These are phyloP conservation scores for Epizoanthus rinbou DNA, from an alignment of 92 coral and sea anemone species.

Conservation along the genomic window DNA sequence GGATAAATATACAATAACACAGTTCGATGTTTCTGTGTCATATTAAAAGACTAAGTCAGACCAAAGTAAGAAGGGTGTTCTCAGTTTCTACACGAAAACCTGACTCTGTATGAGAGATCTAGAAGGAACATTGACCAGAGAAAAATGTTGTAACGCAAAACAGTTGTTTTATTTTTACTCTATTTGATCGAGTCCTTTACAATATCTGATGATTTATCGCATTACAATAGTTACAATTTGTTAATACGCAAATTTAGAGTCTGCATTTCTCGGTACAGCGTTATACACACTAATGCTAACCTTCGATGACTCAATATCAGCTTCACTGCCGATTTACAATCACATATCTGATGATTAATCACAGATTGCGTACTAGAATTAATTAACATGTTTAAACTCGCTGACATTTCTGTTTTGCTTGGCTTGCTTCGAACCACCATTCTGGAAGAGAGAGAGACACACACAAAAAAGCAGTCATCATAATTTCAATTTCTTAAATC, in stretches of 20 bases:
- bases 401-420: slow-evolving; percentile 1
- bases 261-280: slow-evolving; percentile 5
- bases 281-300: slow-evolving; percentile 5
- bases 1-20: too few species aligned
- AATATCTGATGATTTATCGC: slow-evolving; percentile 14
- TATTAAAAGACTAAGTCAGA: slow-evolving; percentile 4
- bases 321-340: too few species aligned
- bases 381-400: slow-evolving; percentile 10
- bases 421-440: slow-evolving; percentile 27
- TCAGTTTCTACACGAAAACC: background rate
- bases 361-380: background rate
- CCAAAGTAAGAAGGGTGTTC: background rate
- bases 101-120: slow-evolving; percentile 10
- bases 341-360: background rate
- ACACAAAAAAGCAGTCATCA: slow-evolving; percentile 11
- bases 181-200: slow-evolving; percentile 16
- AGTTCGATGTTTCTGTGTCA: too few species aligned
- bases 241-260: background rate
- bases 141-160: slow-evolving; percentile 17
- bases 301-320: background rate
- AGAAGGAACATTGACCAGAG: background rate
- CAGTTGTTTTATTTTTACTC: slow-evolving; percentile 18
- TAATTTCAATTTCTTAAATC: slow-evolving; percentile 1
- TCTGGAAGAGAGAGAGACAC: background rate
- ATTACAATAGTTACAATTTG: slow-evolving; percentile 8